Base-by-base conservation (phyloP, 2,113 vertebrate genomes). In the Pristiophorus japonicus region DNA sequence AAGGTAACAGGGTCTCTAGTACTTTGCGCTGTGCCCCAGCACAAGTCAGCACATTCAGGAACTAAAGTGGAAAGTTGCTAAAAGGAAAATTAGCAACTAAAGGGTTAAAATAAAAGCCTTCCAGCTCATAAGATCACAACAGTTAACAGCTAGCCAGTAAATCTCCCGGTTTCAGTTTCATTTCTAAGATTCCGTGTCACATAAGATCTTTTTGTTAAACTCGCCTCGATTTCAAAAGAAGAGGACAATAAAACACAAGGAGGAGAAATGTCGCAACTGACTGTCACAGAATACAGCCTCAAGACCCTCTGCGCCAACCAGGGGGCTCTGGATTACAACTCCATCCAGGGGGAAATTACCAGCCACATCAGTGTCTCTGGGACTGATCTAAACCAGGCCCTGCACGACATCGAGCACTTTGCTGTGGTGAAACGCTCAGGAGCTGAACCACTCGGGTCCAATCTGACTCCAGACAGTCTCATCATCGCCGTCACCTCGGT, bases 401-500 rank as follows among this genome's bases (percentile, higher is more conserved):
- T 97, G 20, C 81, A 95, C 18, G 70, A 95, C 51, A 97, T 97
- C 4, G 70, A 96, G 34, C 96, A 97, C 67, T 97, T 98, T 85
- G 81, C 96, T 7, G 84, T 97, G 94, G 96, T 97, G 62, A 84
- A 65, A 78, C 96, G 55, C 95, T 47, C 65, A 16, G 95, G 85
- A 59, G 95, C 95, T 20, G n/a, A 75, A 62, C 22, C 70, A 24
- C 45, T 85, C 8, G 96, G 96, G 18, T 95, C 94, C 5, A 95
- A 47, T 51, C 38, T 55, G 22, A 94, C 95, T 55, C 6, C 95
- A 0, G 96, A 96, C 73, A 95, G 75, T 94, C 95, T 47, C 0
- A 96, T 98, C 30, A 97, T 97, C 4, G 97, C 97, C 4, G 96
- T 96, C 70, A 98, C 97, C 30, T 97, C 96, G 7, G 96, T 98